phyloP scores from a whole-genome alignment of 2,113 vertebrate genomes.

The Dasyprocta punctata region DNA sequence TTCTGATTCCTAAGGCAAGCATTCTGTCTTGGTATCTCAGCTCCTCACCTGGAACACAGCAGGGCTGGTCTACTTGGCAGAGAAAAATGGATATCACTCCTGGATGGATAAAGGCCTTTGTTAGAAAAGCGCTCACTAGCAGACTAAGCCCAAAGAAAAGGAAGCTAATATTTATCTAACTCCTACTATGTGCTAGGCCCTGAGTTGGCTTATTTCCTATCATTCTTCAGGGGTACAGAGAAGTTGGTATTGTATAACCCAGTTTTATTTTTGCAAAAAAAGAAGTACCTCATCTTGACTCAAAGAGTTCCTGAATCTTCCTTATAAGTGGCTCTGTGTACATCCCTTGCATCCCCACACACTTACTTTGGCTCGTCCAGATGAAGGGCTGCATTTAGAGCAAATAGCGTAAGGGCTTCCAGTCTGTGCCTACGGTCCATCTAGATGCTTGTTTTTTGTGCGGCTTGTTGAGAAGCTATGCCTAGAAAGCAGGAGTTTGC shows the following conservation, averaged over 20 bases:
- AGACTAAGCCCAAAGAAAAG: neutral
- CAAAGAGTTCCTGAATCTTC: neutral
- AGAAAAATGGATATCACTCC: neutral
- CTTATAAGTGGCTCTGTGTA: neutral
- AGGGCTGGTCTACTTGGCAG: neutral
- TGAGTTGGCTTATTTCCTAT: neutral
- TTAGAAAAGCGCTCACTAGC: neutral
- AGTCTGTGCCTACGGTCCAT: neutral
- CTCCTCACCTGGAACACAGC: neutral
- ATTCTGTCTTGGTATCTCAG: neutral
- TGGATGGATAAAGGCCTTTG: neutral
- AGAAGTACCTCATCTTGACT: neutral
- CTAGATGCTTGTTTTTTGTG: neutral
- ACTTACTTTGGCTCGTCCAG: neutral
- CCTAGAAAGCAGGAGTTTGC: neutral
- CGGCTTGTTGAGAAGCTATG: neutral
- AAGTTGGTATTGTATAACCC: neutral
- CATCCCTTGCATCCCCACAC: neutral
- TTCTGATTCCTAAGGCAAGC: neutral
- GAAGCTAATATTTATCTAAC: neutral
- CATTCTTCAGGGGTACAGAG: neutral
- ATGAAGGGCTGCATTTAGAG: neutral
- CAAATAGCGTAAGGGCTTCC: neutral
- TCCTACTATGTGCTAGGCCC: neutral
- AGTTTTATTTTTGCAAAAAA: neutral